Evolutionary conservation across 2,797 vertebrate species (phyloP).

Genomic region (Tachyglossus aculeatus): DNA sequence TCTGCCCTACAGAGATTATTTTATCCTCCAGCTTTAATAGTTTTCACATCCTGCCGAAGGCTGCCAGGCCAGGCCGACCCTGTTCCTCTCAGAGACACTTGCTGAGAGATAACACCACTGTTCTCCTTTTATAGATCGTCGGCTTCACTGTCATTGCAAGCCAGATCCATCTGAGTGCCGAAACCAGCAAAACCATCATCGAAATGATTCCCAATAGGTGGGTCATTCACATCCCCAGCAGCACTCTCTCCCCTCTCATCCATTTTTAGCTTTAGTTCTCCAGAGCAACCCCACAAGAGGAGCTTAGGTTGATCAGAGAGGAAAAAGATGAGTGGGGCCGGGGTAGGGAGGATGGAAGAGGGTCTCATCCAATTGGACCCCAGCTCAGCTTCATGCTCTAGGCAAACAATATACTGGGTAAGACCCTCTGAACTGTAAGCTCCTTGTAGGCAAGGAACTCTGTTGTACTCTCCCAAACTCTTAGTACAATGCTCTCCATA

Average conservation of each 20-base stretch:
- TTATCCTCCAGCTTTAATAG: no score
- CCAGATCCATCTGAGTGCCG: slow-evolving; percentile 50
- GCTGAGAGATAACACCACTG: neutral
- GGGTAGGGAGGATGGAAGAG: no score
- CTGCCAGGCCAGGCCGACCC: neutral
- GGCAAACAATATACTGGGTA: no score
- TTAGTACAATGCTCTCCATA: no score
- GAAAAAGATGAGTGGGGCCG: neutral
- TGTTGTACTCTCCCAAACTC: no score
- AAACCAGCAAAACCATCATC: slow-evolving; percentile 42
- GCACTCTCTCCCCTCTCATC: neutral
- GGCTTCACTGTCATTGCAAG: slow-evolving; percentile 52
- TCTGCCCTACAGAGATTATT: no score
- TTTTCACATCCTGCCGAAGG: neutral
- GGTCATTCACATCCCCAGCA: slow-evolving; percentile 21
- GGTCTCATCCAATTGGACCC: no score
- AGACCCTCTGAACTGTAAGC: no score
- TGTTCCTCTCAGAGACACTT: neutral
- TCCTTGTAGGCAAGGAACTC: no score
- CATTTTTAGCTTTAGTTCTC: neutral
- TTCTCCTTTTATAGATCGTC: slow-evolving; percentile 58
- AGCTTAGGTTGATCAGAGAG: neutral
- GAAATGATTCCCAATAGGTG: slow-evolving; percentile 65
- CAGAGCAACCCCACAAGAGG: no score
- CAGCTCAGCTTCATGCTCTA: no score